Evolutionary conservation across 1,140 invertebrate species (phyloP).

Genomic region (Wasmannia auropunctata): DNA sequence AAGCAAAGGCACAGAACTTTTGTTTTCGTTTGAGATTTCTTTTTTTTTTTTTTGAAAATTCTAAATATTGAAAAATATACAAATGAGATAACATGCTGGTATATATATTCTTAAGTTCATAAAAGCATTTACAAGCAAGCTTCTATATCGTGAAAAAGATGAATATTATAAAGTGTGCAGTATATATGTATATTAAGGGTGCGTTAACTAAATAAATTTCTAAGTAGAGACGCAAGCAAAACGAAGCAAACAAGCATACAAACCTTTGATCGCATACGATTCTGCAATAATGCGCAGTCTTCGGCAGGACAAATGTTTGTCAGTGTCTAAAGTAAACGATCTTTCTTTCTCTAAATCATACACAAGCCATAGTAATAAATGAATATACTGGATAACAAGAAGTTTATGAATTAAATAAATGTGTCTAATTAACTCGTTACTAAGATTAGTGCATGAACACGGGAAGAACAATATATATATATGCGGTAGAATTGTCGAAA

Average conservation of each 20-base stretch:
- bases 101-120: background rate
- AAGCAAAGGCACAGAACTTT: background rate
- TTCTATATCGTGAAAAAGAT: background rate
- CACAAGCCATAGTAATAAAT: slow-evolving; percentile 57
- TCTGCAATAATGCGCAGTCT: slow-evolving; percentile 97
- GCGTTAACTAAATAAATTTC: background rate
- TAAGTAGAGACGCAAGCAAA: slow-evolving; percentile 62
- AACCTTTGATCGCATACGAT: slow-evolving; percentile 97
- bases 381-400: slow-evolving; percentile 16
- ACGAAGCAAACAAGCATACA: slow-evolving; percentile 65
- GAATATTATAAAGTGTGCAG: background rate
- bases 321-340: slow-evolving; percentile 83
- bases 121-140: slow-evolving; percentile 21
- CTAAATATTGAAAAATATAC: slow-evolving; percentile 1
- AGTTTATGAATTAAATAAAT: slow-evolving; percentile 54
- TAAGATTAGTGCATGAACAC: slow-evolving; percentile 37
- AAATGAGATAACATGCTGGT: slow-evolving; percentile 13
- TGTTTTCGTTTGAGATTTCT: background rate
- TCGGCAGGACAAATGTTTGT: slow-evolving; percentile 93
- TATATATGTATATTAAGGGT: slow-evolving; percentile 13
- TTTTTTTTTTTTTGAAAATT: background rate
- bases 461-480: slow-evolving; percentile 25
- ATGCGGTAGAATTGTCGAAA: slow-evolving; percentile 30
- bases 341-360: slow-evolving; percentile 70
- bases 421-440: slow-evolving; percentile 26